Percentiles rank a stretch among this genome's conserved stretches.
Evolutionary conservation across 1,140 invertebrate genomes (phyloP).

Genomic region (Lordiphosa collinella): DNA sequence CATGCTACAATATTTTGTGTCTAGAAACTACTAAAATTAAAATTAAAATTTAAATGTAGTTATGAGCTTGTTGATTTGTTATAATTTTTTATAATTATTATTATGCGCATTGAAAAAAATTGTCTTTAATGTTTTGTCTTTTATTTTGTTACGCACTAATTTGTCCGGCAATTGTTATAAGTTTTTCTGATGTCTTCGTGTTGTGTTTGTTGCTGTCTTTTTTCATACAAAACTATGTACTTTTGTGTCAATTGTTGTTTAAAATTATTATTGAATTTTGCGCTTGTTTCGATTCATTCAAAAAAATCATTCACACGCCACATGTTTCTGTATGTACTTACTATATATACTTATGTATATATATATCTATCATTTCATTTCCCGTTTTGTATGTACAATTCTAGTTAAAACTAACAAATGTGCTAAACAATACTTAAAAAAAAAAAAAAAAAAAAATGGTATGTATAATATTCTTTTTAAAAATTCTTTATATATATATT

Average conservation of each 20-base stretch:
- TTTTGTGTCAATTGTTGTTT: slow-evolving; percentile 35
- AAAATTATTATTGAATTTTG: slow-evolving; percentile 71
- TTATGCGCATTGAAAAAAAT: slow-evolving; percentile 71
- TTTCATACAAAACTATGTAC: slow-evolving; percentile 65
- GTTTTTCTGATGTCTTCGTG: no score
- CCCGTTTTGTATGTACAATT: slow-evolving; percentile 58
- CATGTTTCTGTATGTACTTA: slow-evolving; percentile 33
- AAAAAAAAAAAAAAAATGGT: slow-evolving; percentile 45
- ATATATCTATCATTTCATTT: slow-evolving; percentile 34
- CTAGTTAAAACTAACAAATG: slow-evolving; percentile 68
- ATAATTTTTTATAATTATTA: slow-evolving; percentile 58
- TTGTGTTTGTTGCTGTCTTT: slow-evolving; percentile 9
- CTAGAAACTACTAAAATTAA: slow-evolving; percentile 78
- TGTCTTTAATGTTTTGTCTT: slow-evolving; percentile 31
- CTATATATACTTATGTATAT: slow-evolving; percentile 20
- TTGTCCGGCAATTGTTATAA: slow-evolving; percentile 53
- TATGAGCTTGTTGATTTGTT: slow-evolving; percentile 57
- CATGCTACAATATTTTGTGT: slow-evolving; percentile 75
- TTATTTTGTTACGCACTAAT: slow-evolving; percentile 55
- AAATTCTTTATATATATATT: slow-evolving; percentile 58
- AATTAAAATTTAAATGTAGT: slow-evolving; percentile 78
- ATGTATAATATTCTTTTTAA: slow-evolving; percentile 61
- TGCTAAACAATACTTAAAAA: slow-evolving; percentile 64
- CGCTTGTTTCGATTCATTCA: slow-evolving; percentile 39
- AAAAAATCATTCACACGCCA: slow-evolving; percentile 35